phyloP scores from a whole-genome alignment of 2,888 invertebrate species.

The Trachelus troglodyta region DNA sequence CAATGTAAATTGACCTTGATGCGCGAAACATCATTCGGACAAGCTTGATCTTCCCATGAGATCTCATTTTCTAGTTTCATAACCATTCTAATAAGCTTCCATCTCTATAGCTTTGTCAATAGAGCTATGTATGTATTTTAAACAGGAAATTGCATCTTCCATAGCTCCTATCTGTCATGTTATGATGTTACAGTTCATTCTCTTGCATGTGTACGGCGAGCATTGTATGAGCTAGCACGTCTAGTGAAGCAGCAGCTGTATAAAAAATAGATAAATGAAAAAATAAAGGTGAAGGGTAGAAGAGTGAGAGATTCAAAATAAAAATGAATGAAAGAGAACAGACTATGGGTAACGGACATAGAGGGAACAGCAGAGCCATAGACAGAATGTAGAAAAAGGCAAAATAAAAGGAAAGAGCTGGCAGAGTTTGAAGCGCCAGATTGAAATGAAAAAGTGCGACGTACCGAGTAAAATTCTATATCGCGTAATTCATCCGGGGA shows the following conservation, averaged over 20 bases:
- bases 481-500: neutral
- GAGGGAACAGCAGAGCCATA: neutral
- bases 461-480: neutral
- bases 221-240: neutral
- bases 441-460: neutral
- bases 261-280: neutral
- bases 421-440: neutral
- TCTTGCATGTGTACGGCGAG: neutral
- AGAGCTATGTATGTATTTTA: neutral
- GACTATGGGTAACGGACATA: neutral
- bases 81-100: neutral
- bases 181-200: neutral
- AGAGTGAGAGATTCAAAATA: neutral
- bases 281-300: neutral
- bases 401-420: neutral
- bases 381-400: neutral
- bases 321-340: neutral
- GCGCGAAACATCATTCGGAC: constrained; percentile 1
- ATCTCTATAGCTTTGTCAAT: neutral
- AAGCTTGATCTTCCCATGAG: neutral
- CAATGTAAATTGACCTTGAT: constrained; percentile 27
- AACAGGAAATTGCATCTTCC: neutral
- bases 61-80: neutral
- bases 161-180: neutral
- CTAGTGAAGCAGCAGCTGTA: neutral